phyloP scores from a whole-genome alignment of 2,113 vertebrate species.

The Acinonyx jubatus region DNA sequence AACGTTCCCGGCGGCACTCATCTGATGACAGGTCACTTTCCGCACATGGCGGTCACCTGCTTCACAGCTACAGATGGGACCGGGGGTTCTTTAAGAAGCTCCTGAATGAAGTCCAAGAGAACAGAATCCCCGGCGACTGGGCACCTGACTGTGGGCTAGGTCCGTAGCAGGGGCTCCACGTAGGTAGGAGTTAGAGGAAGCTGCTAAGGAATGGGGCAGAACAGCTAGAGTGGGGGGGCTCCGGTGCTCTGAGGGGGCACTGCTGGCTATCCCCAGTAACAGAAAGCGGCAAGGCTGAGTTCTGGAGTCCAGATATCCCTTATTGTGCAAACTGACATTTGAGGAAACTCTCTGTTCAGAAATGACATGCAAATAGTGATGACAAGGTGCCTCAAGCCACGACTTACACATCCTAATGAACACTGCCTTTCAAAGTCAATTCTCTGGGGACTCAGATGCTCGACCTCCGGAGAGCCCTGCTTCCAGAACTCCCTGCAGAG shows the following conservation, averaged over 20 bases:
- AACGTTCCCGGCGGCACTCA: not conserved
- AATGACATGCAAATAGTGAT: not conserved
- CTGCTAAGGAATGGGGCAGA: not conserved
- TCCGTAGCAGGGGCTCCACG: not conserved
- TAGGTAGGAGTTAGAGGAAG: not conserved
- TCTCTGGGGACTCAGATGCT: not conserved
- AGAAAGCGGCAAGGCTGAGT: not conserved
- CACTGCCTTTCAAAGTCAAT: not conserved
- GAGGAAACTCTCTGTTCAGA: not conserved
- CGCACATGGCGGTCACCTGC: not conserved
- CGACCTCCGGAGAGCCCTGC: not conserved
- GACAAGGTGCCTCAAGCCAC: not conserved
- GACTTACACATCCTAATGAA: not conserved
- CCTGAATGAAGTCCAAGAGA: not conserved
- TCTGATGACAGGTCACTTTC: not conserved
- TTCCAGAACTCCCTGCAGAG: not conserved
- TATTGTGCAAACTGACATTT: not conserved
- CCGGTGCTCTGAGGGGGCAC: not conserved
- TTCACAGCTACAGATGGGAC: not conserved
- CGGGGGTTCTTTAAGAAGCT: not conserved
- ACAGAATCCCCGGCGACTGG: not conserved
- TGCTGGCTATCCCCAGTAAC: not conserved
- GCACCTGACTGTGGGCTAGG: not conserved
- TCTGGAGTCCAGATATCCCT: not conserved
- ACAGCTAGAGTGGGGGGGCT: not conserved